Base-by-base conservation (phyloP, 2,113 vertebrate species). In the Microtus richardsoni region DNA sequence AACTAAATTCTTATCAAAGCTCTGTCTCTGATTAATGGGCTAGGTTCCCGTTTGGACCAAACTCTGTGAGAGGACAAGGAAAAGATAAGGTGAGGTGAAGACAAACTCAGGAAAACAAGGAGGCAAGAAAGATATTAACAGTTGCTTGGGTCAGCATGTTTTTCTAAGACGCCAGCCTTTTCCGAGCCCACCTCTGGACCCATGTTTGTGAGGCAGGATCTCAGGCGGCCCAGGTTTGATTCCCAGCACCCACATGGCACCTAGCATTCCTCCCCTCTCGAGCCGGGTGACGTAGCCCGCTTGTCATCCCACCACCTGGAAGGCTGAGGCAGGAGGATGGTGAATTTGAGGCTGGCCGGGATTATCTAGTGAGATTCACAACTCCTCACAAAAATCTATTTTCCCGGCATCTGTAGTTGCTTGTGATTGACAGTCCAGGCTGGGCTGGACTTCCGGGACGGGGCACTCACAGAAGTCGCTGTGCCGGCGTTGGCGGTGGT, bases 401-500 rank as follows among this genome's bases (percentile, higher is more conserved):
- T 47, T 30, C 30, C 44, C 49, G 44, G 44, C 64, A 24, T 14
- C 84, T n/a, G 30, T 12, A 68, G 83, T 10, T 41, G 83, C 28
- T 33, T 66, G 26, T 21, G 82, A 30, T 0, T 19, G 60, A 8
- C 62, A 66, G 44, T 49, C 41, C 36, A 49, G 11, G 30, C 60
- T 47, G 64, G 64, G 68, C 36, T 16, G 16, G 4, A 14, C 66
- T 39, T 11, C 33, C 0, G 2, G 47, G 11, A 13, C 1, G 21
- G 71, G 4, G 12, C 36, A 95, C 94, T 91, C 98, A 99, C 99
- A 99, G 98, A 99, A 99, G 98, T 99, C 99, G 3, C 99, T 99
- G 98, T 99, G 99, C 95, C 99, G 98, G 84, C 99, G 99, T 98
- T 99, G 99, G 96, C 99, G 98, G 98, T 99, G 99, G 97, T 99